phyloP scores from a whole-genome alignment of 2,113 vertebrate species.

The Gulo gulo region DNA sequence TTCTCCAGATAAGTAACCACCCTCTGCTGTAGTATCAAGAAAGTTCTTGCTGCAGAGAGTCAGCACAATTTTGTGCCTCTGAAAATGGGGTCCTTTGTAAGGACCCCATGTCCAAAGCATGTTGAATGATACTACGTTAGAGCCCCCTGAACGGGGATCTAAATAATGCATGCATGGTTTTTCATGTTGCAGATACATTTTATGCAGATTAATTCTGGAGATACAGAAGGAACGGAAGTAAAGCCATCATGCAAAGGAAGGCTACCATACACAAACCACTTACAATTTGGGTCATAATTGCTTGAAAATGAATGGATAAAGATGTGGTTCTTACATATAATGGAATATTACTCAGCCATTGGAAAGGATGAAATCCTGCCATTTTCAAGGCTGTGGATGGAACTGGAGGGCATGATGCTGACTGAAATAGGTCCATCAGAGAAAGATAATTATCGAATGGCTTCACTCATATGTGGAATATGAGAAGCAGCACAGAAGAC shows the following conservation, averaged over 20 bases:
- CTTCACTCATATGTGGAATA: too few species aligned
- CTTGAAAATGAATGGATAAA: neutral
- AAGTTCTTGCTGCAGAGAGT: neutral
- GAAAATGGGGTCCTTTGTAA: too few species aligned
- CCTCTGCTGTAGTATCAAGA: neutral
- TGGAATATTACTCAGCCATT: too few species aligned
- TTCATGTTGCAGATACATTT: neutral
- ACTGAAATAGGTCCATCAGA: too few species aligned
- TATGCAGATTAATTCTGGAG: neutral
- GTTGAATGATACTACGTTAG: rapidly evolving
- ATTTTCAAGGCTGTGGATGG: too few species aligned
- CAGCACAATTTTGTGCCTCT: rapidly evolving
- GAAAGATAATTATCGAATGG: too few species aligned
- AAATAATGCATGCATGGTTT: neutral
- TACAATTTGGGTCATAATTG: rapidly evolving
- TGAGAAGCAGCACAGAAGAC: too few species aligned
- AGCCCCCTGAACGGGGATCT: rapidly evolving
- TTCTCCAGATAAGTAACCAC: neutral
- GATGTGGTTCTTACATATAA: neutral
- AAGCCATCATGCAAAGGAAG: rapidly evolving
- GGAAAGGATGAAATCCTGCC: too few species aligned
- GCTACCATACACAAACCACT: rapidly evolving
- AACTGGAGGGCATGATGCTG: too few species aligned
- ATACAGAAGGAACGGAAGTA: rapidly evolving
- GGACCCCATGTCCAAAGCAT: too few species aligned